Percentiles rank a stretch among this genome's conserved stretches.
These are phyloP conservation scores for Drosophila nannoptera DNA, from an alignment of 1,140 invertebrate genomes.

Conservation along the genomic window DNA sequence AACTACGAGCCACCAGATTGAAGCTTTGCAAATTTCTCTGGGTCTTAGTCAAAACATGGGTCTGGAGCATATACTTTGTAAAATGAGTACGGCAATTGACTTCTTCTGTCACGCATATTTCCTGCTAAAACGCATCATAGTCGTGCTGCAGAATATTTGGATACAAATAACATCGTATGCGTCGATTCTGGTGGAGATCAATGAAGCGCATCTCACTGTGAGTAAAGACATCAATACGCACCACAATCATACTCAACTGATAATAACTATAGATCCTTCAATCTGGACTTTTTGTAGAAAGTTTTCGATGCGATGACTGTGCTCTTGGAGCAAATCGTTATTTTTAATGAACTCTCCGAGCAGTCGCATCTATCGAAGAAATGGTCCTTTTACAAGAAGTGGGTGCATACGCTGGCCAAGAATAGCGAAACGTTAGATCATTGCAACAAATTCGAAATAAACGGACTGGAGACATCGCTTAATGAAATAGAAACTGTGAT, in stretches of 20 bases:
- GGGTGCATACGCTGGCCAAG: constrained; percentile 52
- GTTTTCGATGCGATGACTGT: constrained; percentile 57
- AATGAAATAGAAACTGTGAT: constrained; percentile 80
- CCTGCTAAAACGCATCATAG: constrained; percentile 56
- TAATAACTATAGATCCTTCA: background rate
- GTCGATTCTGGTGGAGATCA: constrained; percentile 17
- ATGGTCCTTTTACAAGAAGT: constrained; percentile 69
- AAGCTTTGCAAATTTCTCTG: background rate
- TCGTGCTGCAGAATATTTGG: constrained; percentile 60
- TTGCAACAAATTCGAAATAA: constrained; percentile 45
- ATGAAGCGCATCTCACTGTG: constrained; percentile 55
- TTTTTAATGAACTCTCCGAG: constrained; percentile 62
- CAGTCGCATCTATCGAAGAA: constrained; percentile 46
- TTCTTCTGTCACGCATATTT: constrained; percentile 73
- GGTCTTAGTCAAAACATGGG: background rate
- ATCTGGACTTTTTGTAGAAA: constrained; percentile 28
- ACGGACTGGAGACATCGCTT: constrained; percentile 53
- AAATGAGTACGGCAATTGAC: constrained; percentile 68
- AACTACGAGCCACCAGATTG: constrained; percentile 30
- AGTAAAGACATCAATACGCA: background rate
- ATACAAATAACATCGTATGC: constrained; percentile 56
- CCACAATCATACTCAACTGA: background rate
- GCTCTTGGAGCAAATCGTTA: constrained; percentile 54
- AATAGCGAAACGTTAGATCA: constrained; percentile 13
- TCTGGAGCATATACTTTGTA: constrained; percentile 35